Base-by-base conservation (phyloP, 2,888 invertebrate species). In the Ommatoiulus sabulosus region DNA sequence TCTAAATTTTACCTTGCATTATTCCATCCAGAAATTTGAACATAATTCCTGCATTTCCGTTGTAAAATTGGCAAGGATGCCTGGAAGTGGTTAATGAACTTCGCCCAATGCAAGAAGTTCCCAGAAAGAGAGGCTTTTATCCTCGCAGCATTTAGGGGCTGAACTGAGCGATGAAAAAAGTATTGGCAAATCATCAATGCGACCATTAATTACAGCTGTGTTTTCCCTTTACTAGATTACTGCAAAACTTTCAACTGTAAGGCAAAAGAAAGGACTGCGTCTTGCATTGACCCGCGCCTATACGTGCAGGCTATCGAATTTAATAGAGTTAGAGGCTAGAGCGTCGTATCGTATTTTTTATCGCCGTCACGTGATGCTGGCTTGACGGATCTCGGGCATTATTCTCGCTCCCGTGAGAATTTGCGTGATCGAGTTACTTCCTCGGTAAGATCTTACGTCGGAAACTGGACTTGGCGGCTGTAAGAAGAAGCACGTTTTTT, bases 141-240 rank as follows among this genome's bases (percentile, higher is more conserved):
- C 35, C 4, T 4, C 80, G 35, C 35, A 72, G 80, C 17, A 17
- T 80, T 80, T 80, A 80, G 12, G 80, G 80, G 35, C 35, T 80
- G 35, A 15, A 80, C 12, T 3, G 80, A 15, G 48, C 44, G 44
- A 86, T 86, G 86, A 86, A 86, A 35, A 85, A 86, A 48, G 44
- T 86, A 48, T 86, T 52, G 44, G 63, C 87, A 87, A 87, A 87
- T 87, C 87, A 63, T 87, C 87, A 87, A 57, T 57, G 87, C 8
- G 2, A 57, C 35, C 87, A 87, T 87, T 87, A 87, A 87, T 87
- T 87, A 87, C 87, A 87, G 87, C 57, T 57, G 87, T 44, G 86
- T 86, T 86, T 86, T 86, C 35, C 80, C 86, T 86, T 86, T 86
- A 86, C 48, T 44, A 44, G 48, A 44, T 46, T 86, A 86, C 46